These are phyloP conservation scores for Cherax destructor DNA, from an alignment of 1,140 invertebrate genomes.

Conservation along the genomic window DNA sequence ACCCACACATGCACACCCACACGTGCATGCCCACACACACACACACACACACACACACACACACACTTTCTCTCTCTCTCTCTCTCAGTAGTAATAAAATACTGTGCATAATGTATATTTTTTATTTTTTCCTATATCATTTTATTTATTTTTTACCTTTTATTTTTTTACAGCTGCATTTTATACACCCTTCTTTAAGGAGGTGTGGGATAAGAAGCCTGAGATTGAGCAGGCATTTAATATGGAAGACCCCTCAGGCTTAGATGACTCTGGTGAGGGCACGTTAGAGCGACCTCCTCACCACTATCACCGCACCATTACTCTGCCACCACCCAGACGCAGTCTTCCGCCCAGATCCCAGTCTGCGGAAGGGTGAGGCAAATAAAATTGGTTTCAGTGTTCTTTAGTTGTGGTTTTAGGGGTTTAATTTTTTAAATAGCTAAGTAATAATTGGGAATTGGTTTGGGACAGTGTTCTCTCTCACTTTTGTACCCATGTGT, in stretches of 20 bases:
- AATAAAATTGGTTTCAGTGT: not conserved
- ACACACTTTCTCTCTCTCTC: not conserved
- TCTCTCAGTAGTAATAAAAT: not conserved
- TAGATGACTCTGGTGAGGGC: slow-evolving; percentile 83
- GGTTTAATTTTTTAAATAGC: too few relatives aligned
- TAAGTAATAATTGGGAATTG: too few relatives aligned
- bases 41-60: too few relatives aligned
- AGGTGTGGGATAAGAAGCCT: slow-evolving; percentile 96
- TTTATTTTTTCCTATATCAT: not conserved
- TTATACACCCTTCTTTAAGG: slow-evolving; percentile 94
- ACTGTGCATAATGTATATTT: not conserved
- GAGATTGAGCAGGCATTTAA: slow-evolving; percentile 95
- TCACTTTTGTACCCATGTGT: too few relatives aligned
- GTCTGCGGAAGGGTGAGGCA: slow-evolving; percentile 75
- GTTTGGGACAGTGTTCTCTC: too few relatives aligned
- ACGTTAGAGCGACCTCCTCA: slow-evolving; percentile 81
- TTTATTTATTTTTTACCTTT: not conserved
- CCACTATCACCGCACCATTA: slow-evolving; percentile 74
- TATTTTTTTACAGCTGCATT: slow-evolving; percentile 85
- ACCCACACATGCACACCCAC: not conserved
- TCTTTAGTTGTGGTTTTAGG: not conserved
- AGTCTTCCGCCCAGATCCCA: slow-evolving; percentile 72
- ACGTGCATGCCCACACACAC: not conserved
- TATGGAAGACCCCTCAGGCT: slow-evolving; percentile 85
- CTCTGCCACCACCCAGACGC: slow-evolving; percentile 79